Evolutionary conservation across 2,113 vertebrate species (phyloP), one percentile per base, ranked within the genome.

Genomic region (Clupea harengus): DNA sequence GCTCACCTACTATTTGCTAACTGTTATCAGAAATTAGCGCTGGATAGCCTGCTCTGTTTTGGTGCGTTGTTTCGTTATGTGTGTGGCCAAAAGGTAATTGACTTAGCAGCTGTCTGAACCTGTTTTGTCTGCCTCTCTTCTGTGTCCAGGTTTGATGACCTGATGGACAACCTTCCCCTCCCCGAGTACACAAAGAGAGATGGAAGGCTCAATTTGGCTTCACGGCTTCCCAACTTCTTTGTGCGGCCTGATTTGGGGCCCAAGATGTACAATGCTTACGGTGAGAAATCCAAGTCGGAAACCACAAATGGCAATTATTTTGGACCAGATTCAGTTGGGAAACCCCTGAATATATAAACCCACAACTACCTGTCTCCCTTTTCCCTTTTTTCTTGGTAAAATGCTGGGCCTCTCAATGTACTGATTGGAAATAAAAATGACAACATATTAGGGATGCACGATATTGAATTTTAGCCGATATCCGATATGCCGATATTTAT

Each of bases 201-300:
- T 72, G 98, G 98, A 60, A 97, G 97, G 87, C 94, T 99, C 57
- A 99, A 99, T 92, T 95, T 99, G 86, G 98, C 98, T 28, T 97
- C 98, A 44, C 96, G 98, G 75, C 95, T 99, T 18, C 98, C 98
- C 82, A 99, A 98, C 94, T 99, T 99, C 92, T 99, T 99, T 90
- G 98, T 99, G 85, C 96, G 98, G 88, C 98, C 98, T 49, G 98
- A 99, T 91, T 93, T 99, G 78, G 98, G 98, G 83, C 98, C 98
- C 82, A 99, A 99, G 95, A 99, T 99, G 98, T 99, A 99, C 93
- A 99, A 99, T 20, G 98, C 98, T 1, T 99, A 99, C 83, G 98
- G 98, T 99, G 95, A 91, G 96, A 92, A 87, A 6, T 7, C 11
- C 5, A 8, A 7, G 3, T 13, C 44, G 32, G 17, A 54, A 11